Evolutionary conservation across 2,113 vertebrate species (phyloP).

Genomic region (Scartelaos histophorus): DNA sequence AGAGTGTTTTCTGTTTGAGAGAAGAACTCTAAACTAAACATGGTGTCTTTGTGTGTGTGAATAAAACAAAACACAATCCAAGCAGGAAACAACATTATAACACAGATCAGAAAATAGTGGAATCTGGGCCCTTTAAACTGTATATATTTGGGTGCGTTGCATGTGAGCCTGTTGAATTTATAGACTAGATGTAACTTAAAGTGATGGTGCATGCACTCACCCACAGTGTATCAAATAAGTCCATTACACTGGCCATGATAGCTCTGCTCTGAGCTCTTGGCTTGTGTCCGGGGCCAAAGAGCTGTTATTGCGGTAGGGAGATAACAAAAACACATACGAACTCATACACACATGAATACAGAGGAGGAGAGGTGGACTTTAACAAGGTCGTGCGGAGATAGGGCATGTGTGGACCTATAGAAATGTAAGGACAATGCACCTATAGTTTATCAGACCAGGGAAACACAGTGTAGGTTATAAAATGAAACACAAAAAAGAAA

Average conservation of each 20-base stretch:
- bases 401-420: neutral
- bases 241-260: constrained; percentile 42
- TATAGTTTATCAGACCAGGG: neutral
- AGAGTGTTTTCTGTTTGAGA: too few species aligned
- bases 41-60: too few species aligned
- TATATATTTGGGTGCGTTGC: neutral
- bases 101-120: too few species aligned
- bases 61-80: too few species aligned
- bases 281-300: constrained; percentile 47
- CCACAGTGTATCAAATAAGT: constrained; percentile 27
- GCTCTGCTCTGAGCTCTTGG: constrained; percentile 41
- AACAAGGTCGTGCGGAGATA: constrained; percentile 17
- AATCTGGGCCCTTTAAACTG: neutral
- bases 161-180: constrained; percentile 11
- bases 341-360: constrained; percentile 1
- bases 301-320: constrained; percentile 45
- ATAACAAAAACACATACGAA: constrained; percentile 29
- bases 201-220: constrained; percentile 3
- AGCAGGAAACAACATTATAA: too few species aligned
- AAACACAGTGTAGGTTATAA: neutral
- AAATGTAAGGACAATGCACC: neutral
- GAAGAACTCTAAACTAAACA: too few species aligned
- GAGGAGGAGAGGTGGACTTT: constrained; percentile 27
- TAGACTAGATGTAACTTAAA: constrained; percentile 25
- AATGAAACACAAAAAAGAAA: neutral